Conservation (phyloP, 2,888 invertebrate species). For the Idaea aversata region DNA sequence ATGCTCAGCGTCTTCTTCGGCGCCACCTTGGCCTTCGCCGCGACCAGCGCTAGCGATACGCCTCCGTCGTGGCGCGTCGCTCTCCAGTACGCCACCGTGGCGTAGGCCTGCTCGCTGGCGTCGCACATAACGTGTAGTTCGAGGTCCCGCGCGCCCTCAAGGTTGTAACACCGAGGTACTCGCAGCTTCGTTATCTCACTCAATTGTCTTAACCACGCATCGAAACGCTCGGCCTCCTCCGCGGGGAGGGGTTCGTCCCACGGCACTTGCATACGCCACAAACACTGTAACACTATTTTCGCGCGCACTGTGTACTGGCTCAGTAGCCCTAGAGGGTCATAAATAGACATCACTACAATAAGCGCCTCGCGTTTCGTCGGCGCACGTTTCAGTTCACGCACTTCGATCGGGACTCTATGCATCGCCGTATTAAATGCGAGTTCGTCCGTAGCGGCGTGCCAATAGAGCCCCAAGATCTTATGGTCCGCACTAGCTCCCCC, state of each 20-base stretch:
- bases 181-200: constrained; percentile 10
- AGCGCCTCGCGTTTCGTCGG: constrained; percentile 29
- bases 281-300: constrained; percentile 28
- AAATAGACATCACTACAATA: constrained; percentile 5
- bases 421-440: constrained; percentile 23
- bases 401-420: constrained; percentile 14
- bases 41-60: constrained; percentile 6
- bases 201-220: constrained; percentile 19
- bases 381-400: constrained; percentile 16
- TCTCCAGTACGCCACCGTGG: constrained; percentile 20
- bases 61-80: constrained; percentile 4
- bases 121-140: constrained; percentile 17
- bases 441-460: constrained; percentile 19
- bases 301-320: constrained; percentile 30
- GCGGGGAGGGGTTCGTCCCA: constrained; percentile 24
- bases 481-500: too few relatives aligned
- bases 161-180: constrained; percentile 8
- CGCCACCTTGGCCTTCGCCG: constrained; percentile 15
- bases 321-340: constrained; percentile 25
- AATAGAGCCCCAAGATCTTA: constrained; percentile 20
- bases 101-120: constrained; percentile 10
- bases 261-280: constrained; percentile 16
- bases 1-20: constrained; percentile 16
- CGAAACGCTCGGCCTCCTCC: neutral
- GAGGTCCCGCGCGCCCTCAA: neutral